Evolutionary conservation across 1,140 invertebrate species (phyloP).

Genomic region (Glomeris maerens): DNA sequence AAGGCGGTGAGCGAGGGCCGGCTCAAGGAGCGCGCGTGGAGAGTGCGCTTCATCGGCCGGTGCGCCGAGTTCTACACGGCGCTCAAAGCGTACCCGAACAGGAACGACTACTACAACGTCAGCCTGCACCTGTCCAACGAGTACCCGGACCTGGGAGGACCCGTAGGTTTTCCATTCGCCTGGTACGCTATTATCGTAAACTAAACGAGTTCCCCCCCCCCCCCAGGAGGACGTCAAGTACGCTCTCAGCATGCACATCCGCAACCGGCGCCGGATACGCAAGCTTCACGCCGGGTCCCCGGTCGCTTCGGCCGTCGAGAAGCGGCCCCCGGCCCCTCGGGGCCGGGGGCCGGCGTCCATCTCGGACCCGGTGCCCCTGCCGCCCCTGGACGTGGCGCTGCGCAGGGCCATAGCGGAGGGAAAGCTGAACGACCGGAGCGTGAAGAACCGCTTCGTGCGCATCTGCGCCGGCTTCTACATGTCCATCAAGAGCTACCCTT

Average conservation of each 20-base stretch:
- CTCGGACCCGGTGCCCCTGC: slow-evolving; percentile 1
- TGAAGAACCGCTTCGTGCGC: neutral
- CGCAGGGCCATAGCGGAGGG: neutral
- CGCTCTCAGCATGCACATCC: neutral
- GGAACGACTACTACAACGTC: neutral
- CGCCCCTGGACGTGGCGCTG: slow-evolving; percentile 1
- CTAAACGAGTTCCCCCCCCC: too few species aligned
- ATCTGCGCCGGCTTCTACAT: neutral
- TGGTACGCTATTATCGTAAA: too few species aligned
- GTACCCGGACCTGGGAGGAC: neutral
- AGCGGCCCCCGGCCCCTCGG: too few species aligned
- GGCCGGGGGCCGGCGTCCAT: too few species aligned
- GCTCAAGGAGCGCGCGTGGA: neutral
- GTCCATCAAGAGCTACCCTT: neutral
- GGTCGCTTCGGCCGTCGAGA: too few species aligned
- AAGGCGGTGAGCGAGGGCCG: neutral
- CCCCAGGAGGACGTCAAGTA: too few species aligned
- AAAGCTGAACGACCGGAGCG: neutral
- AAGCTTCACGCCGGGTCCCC: too few species aligned
- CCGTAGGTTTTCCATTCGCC: neutral
- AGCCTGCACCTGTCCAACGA: neutral
- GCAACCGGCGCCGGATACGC: neutral
- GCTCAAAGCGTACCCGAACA: neutral
- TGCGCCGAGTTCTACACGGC: slow-evolving; percentile 1
- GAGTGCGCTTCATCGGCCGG: neutral